Base-by-base conservation (phyloP, 2,888 invertebrate genomes). In the Chirona hameri region DNA sequence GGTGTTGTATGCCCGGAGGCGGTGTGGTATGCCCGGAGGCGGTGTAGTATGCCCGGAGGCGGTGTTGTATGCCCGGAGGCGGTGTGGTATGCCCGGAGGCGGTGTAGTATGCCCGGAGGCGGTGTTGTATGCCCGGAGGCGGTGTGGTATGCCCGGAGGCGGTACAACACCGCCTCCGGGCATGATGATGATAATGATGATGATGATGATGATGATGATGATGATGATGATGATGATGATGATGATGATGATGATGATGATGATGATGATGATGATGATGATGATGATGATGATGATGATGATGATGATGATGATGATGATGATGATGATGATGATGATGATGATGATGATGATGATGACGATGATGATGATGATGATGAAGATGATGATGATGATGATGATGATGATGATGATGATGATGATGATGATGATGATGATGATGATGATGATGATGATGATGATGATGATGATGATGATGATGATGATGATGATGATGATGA, bases 151-250 rank as follows among this genome's bases (percentile, higher is more conserved):
- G n/a, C n/a, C n/a, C n/a, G n/a, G n/a, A n/a, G n/a, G n/a, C n/a
- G n/a, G n/a, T n/a, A n/a, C n/a, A n/a, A 65, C n/a, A n/a, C 18
- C n/a, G 65, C 18, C n/a, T 18, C 18, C n/a, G 65, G n/a, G 18
- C 21, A 65, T 65, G 65, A 65, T 65, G 65, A 65, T 65, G 65
- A 65, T 65, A n/a, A 65, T 65, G 65, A 65, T 65, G 65, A 65
- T 65, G 65, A 65, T 65, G 65, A 65, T 65, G 65, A 65, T 65
- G n/a, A 65, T 65, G 65, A 65, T 65, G 65, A 65, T 65, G n/a
- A 65, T 65, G 65, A 65, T n/a, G 65, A 65, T n/a, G 65, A 65
- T n/a, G n/a, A 65, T 65, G n/a, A 65, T 65, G 65, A 65, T 65
- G 65, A 65, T 65, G 65, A 65, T 65, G 65, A 65, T 65, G 65